Base-by-base conservation (phyloP, 2,797 vertebrate genomes). In the Crenuchus spilurus region DNA sequence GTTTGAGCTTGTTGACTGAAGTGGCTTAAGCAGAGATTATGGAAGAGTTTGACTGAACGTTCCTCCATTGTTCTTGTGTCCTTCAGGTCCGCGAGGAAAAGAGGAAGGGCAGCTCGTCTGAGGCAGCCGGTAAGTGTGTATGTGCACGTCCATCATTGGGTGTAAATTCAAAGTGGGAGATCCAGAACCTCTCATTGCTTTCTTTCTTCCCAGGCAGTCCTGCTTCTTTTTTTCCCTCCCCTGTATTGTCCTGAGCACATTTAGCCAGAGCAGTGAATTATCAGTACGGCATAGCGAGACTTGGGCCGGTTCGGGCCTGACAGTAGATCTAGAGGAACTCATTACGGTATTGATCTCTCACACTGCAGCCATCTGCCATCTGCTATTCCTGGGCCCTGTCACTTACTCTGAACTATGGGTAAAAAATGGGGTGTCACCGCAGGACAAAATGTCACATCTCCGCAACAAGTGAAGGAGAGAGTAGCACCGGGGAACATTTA, bases 41-140 rank as follows among this genome's bases (percentile, higher is more conserved):
- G 73, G 55, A 16, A 63, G 70, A 41, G 26, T 82, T 66, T 71
- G 20, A 64, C 69, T 83, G 77, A 84, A 82, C 66, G 66, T 61
- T 57, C 24, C 74, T 69, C 57, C 39, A 61, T 80, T 82, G 73
- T 76, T 81, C 79, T 85, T 80, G 84, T 91, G 80, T 90, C 81
- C 86, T 87, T 69, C 86, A 94, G 93, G 90, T 87, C 81, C 73
- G 83, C 79, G 84, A 88, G 77, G 78, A 82, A 89, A 83, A 72
- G 52, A 46, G 46, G 69, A 73, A 62, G 52, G 76, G 77, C 74
- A 33, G 75, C 81, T 61, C 83, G 75, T 83, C 79, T 30, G 61
- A 61, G 46, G 54, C 77, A 82, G 71, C 77, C 75, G 90, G 93
- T 94, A 84, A 92, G 91, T 92, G 68, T 70, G 26, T 46, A 69